Conservation (phyloP, 2,888 invertebrate genomes). For the Melangyna quadrimaculata region DNA sequence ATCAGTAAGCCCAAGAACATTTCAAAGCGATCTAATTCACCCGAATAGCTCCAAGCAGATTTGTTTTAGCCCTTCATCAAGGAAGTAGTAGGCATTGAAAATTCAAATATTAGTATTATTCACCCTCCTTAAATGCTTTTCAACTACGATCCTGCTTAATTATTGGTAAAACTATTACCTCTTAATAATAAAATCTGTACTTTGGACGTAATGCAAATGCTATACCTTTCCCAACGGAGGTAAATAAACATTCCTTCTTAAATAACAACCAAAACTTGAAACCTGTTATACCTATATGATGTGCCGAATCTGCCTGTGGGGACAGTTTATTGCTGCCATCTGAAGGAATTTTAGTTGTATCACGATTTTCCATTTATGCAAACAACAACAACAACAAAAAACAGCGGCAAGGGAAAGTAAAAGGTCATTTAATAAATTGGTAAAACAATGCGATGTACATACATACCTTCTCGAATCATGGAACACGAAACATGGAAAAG, state of each 20-base stretch:
- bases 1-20: too few relatives aligned
- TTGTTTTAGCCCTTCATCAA: too few relatives aligned
- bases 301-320: conserved; percentile 1
- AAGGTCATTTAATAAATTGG: conserved; percentile 4
- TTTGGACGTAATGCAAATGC: neutral
- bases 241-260: neutral
- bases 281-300: neutral
- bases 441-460: neutral
- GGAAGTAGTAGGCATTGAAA: too few relatives aligned
- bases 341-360: neutral
- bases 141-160: neutral
- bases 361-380: neutral
- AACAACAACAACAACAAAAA: too few relatives aligned
- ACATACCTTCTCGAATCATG: too few relatives aligned
- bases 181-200: neutral
- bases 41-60: too few relatives aligned
- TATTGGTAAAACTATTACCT: neutral
- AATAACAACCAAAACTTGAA: neutral
- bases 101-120: too few relatives aligned
- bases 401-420: conserved; percentile 30
- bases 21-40: too few relatives aligned
- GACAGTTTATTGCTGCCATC: neutral
- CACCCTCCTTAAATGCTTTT: too few relatives aligned
- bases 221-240: neutral
- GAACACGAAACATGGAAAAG: too few relatives aligned